Evolutionary conservation across 2,113 vertebrate species (phyloP), one percentile per base, ranked within the genome.

Genomic region (Austrofundulus limnaeus): DNA sequence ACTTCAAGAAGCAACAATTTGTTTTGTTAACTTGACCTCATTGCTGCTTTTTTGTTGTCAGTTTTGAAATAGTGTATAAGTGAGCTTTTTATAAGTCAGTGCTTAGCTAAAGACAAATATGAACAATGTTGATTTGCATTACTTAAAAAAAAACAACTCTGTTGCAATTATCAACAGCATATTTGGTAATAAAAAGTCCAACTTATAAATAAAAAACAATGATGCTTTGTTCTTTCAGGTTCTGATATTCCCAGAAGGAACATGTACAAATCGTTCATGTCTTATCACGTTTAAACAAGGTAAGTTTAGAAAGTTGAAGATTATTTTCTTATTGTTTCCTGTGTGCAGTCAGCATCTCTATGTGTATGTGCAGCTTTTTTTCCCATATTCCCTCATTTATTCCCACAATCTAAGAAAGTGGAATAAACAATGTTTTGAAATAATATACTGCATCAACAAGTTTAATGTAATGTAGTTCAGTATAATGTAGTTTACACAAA

Each of bases 271-370:
- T 89, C 94, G 97, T 20, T 94, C 96, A 14, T 99, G 97, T 92
- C 93, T 99, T 70, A 99, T 99, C 89, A 97, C 96, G 25, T 99
- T 98, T 87, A 99, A 98, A 87, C 95, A 94, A 95, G 97, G 97
- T 97, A 76, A 70, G 47, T 11, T n/a, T 28, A 3, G 31, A 52
- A 11, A 15, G 28, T 4, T 4, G 21, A 4, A 23, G 11, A 23
- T 13, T 48, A 23, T 48, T 12, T 21, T 15, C 6, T 14, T 13
- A 7, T 28, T 28, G 25, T 14, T 15, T n/a, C n/a, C n/a, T n/a
- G n/a, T n/a, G n/a, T n/a, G n/a, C n/a, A 28, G 25, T 28, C 25
- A 4, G 25, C 25, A 28, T 28, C 25, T 28, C 25, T 28, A 4
- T 28, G 25, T 16, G 24, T 9, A 16, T 24, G 19, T 14, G 21